Evolutionary conservation across 1,140 invertebrate species (phyloP).

Genomic region (Brachionus plicatilis): DNA sequence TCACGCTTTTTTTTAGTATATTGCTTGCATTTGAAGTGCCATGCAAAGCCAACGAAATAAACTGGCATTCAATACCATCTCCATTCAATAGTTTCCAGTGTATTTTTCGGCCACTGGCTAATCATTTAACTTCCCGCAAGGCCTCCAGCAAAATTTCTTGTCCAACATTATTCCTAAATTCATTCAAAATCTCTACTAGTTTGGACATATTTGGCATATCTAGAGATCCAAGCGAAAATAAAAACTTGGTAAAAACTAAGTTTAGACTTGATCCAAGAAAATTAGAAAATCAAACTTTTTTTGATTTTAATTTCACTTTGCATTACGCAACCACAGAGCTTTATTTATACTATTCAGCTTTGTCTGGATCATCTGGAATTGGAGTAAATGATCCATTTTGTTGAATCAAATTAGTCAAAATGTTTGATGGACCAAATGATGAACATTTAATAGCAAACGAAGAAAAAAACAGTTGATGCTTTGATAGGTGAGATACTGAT

Average conservation of each 20-base stretch:
- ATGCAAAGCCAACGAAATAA: slow-evolving; percentile 6
- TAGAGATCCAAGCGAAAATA: not conserved
- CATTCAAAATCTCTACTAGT: not conserved
- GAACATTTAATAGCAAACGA: not conserved
- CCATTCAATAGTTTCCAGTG: not conserved
- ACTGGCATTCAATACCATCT: not conserved
- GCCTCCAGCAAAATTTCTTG: not conserved
- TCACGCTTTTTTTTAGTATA: not conserved
- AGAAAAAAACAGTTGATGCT: not conserved
- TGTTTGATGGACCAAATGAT: not conserved
- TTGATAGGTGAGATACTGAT: not conserved
- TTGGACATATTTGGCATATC: not conserved
- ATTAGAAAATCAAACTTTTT: not conserved
- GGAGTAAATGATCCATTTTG: not conserved
- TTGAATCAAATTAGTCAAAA: not conserved
- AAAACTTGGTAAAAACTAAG: not conserved
- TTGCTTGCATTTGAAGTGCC: not conserved
- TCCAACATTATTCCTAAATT: not conserved
- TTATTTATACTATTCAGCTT: not conserved
- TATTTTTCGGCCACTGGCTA: not conserved
- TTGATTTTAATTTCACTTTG: not conserved
- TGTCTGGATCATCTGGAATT: not conserved
- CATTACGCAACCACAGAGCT: not conserved
- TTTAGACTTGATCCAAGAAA: not conserved
- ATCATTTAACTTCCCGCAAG: not conserved